Base-by-base conservation (phyloP, 2,797 vertebrate species). In the Psittacula derbiana region DNA sequence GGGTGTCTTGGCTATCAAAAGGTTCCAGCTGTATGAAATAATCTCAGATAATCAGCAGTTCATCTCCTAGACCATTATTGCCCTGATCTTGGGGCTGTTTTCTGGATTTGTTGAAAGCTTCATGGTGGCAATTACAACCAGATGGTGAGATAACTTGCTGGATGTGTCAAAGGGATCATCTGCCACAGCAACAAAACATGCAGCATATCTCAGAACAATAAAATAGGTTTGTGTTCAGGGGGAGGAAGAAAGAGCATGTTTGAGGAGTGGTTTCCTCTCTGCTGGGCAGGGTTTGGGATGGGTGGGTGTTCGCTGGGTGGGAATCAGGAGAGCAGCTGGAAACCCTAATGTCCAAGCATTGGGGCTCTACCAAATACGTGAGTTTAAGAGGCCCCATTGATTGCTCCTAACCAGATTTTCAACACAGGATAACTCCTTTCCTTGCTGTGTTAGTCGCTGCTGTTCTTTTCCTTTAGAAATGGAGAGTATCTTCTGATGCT, bases 81-180 rank as follows among this genome's bases (percentile, higher is more conserved):
- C 60, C 91, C 84, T 88, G n/a, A 28, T 95, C 73, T 87, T 88
- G 40, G 18, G 89, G 65, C 69, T 92, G 67, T 43, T 58, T 70
- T 69, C 50, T 80, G 49, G 65, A 52, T 90, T 93, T 86, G 79
- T 81, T 81, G 86, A 88, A 92, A 94, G 74, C 76, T 92, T 95
- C 4, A 2, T 20, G n/a, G 49, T 49, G 74, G 70, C 88, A 73
- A 73, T 94, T 95, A 64, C 62, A 91, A 83, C 64, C 92, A 94
- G 90, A 90, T 91, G 92, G n/a, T 46, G 86, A 86, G 90, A 81
- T 55, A 93, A 76, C 64, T 90, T 0, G 0, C 53, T 87, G 0
- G 14, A 64, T 0, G 1, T 92, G 81, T 94, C 43, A 19, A 70
- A 96, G 71, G 0, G 0, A 50, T 95, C 69, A 41, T 58, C 79